phyloP scores from a whole-genome alignment of 2,888 invertebrate genomes.

The Acrobasis consociella region DNA sequence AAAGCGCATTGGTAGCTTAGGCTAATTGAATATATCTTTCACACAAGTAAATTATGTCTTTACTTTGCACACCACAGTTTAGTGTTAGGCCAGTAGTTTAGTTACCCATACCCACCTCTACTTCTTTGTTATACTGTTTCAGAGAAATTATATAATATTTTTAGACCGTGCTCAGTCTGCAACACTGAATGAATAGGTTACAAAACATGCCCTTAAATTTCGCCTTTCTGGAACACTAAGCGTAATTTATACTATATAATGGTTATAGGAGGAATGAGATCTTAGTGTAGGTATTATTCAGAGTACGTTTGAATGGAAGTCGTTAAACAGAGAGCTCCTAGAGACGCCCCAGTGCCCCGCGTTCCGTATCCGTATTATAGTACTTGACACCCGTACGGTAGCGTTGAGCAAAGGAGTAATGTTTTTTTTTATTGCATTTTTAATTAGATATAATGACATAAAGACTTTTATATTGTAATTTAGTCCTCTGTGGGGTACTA shows the following conservation, averaged over 20 bases:
- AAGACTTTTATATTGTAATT: no score
- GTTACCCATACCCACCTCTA: no score
- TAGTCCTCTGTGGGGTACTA: no score
- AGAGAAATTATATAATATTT: no score
- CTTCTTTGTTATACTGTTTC: no score
- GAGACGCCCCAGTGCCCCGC: constrained; percentile 50
- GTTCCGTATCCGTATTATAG: constrained; percentile 30
- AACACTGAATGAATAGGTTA: background rate
- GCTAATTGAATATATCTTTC: no score
- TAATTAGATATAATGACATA: no score
- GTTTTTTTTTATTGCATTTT: background rate
- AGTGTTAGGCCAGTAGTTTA: no score
- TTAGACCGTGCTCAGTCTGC: no score
- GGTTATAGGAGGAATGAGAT: background rate
- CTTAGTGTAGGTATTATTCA: background rate
- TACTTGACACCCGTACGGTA: constrained; percentile 17
- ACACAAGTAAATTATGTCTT: no score
- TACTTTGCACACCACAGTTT: no score
- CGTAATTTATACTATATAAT: background rate
- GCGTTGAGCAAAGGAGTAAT: background rate
- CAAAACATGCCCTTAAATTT: background rate
- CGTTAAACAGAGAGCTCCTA: constrained; percentile 61
- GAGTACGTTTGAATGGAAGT: constrained; percentile 52
- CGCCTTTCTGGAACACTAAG: background rate
- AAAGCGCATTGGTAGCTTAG: no score